Conservation (phyloP, 2,888 invertebrate genomes). For the Epinotia ramella region DNA sequence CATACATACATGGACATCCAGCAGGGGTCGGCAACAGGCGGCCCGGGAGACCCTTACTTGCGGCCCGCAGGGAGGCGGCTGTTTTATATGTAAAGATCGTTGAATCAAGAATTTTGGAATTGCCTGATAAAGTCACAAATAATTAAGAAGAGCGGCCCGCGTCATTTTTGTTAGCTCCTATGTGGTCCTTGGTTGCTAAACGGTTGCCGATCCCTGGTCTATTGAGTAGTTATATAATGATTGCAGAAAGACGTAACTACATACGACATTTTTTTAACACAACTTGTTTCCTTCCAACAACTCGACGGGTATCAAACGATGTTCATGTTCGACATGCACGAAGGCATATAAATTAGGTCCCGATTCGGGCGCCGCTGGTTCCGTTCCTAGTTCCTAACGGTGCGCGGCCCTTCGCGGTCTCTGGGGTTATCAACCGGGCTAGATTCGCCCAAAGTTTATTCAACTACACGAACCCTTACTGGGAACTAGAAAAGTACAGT, state of each 20-base stretch:
- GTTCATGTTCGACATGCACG: slow-evolving; percentile 1
- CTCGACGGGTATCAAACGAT: not conserved
- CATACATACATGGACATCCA: too few relatives aligned
- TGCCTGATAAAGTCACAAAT: too few relatives aligned
- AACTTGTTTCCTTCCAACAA: not conserved
- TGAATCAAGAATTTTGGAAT: too few relatives aligned
- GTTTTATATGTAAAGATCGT: too few relatives aligned
- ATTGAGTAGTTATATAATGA: not conserved
- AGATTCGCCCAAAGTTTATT: not conserved
- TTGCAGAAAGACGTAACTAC: not conserved
- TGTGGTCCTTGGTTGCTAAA: too few relatives aligned
- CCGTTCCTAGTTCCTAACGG: slow-evolving; percentile 1
- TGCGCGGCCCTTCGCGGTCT: not conserved
- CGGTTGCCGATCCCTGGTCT: too few relatives aligned
- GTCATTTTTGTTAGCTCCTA: too few relatives aligned
- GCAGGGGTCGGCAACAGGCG: too few relatives aligned
- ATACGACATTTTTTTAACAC: not conserved
- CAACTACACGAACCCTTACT: slow-evolving; percentile 4
- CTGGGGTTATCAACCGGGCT: slow-evolving; percentile 1
- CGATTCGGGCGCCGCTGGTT: slow-evolving; percentile 10
- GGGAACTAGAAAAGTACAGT: too few relatives aligned
- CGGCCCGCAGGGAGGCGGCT: too few relatives aligned
- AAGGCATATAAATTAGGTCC: not conserved
- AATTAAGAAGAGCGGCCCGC: too few relatives aligned
- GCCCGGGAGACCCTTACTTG: too few relatives aligned